These are phyloP conservation scores for Chouioia cunea DNA, from an alignment of 2,888 invertebrate species.

Conservation along the genomic window DNA sequence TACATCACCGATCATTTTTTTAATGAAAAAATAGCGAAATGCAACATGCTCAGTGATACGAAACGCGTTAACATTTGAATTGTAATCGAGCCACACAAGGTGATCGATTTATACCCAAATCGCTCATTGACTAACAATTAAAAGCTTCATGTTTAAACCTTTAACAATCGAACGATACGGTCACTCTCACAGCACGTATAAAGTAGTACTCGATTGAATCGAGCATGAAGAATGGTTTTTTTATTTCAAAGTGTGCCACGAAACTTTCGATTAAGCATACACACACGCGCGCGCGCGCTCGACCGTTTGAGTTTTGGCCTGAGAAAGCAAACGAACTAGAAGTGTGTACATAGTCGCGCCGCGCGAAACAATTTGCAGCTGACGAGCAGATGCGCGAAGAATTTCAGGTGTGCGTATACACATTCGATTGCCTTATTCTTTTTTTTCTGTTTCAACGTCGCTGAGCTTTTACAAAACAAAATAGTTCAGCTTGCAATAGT, in stretches of 20 bases:
- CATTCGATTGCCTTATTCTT: not conserved
- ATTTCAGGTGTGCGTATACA: no score
- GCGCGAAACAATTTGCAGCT: constrained; percentile 50
- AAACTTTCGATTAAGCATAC: constrained; percentile 33
- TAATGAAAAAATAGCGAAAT: no score
- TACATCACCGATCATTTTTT: no score
- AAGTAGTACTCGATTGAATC: not conserved
- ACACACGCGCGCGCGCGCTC: not conserved
- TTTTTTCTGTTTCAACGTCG: not conserved
- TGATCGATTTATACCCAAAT: no score
- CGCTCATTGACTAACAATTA: no score
- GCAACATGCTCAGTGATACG: no score
- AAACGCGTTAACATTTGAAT: no score
- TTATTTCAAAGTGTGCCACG: constrained; percentile 33
- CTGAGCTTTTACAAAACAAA: constrained; percentile 11
- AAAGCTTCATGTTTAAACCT: no score
- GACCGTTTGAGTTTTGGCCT: not conserved
- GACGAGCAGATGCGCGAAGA: constrained; percentile 52
- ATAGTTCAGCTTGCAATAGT: not conserved
- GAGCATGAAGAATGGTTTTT: no score
- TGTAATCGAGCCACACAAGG: no score
- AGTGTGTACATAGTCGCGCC: not conserved
- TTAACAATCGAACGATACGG: no score
- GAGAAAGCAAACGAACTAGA: constrained; percentile 18
- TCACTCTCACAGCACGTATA: no score